These are phyloP conservation scores for Cryptus armator DNA, from an alignment of 2,888 invertebrate species.

Conservation along the genomic window DNA sequence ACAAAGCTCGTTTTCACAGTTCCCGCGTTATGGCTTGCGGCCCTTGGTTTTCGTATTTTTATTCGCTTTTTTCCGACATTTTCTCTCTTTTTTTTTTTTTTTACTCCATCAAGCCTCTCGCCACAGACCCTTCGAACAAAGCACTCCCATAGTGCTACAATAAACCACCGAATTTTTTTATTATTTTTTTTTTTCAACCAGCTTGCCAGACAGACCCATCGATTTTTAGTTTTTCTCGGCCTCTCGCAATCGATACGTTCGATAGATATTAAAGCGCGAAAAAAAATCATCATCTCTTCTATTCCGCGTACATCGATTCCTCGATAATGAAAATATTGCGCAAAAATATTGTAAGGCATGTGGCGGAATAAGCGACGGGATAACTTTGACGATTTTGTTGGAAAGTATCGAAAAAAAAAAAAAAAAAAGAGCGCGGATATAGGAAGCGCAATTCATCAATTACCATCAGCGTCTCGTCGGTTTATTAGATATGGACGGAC, in stretches of 20 bases:
- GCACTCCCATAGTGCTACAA: constrained; percentile 28
- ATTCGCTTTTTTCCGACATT: constrained; percentile 7
- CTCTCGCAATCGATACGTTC: constrained; percentile 31
- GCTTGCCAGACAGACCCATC: constrained; percentile 28
- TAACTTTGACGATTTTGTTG: not conserved
- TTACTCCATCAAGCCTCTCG: constrained; percentile 22
- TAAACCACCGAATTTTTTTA: constrained; percentile 9
- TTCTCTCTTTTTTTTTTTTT: constrained; percentile 51
- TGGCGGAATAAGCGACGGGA: not conserved
- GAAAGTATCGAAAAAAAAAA: not conserved
- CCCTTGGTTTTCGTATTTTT: constrained; percentile 22
- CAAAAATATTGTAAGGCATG: not conserved
- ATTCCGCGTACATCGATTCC: not conserved
- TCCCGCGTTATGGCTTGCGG: constrained; percentile 26
- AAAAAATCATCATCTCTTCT: not conserved
- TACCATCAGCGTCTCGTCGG: constrained; percentile 54
- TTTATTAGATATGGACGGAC: constrained; percentile 68
- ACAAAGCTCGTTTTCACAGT: constrained; percentile 35
- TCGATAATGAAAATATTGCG: constrained; percentile 4
- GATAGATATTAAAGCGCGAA: constrained; percentile 36
- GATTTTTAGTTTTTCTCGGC: constrained; percentile 16
- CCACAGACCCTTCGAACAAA: constrained; percentile 48
- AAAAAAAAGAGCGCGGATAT: not conserved
- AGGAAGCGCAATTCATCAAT: constrained; percentile 69
- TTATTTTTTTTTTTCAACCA: constrained; percentile 9